Evolutionary conservation across 2,888 invertebrate species (phyloP).

Genomic region (Petrophora chlorosata): DNA sequence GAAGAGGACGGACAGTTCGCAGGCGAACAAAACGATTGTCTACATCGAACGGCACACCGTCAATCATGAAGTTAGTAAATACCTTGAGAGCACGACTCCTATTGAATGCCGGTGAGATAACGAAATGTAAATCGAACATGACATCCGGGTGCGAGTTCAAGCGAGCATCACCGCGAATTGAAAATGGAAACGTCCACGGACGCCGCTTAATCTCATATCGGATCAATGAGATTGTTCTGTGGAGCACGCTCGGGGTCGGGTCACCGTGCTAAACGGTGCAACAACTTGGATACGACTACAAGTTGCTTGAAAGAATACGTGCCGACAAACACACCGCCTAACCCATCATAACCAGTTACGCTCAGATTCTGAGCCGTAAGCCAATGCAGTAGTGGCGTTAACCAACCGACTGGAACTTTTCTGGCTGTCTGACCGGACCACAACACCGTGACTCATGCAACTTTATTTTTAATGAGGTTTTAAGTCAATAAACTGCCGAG

Average conservation of each 20-base stretch:
- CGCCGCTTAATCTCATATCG: slow-evolving; percentile 71
- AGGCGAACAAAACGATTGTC: slow-evolving; percentile 16
- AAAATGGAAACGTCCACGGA: slow-evolving; percentile 74
- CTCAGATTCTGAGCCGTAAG: slow-evolving; percentile 45
- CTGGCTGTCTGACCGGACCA: slow-evolving; percentile 42
- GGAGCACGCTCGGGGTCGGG: slow-evolving; percentile 66
- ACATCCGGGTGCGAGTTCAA: slow-evolving; percentile 79
- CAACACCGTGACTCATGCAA: slow-evolving; percentile 58
- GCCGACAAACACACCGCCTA: slow-evolving; percentile 42
- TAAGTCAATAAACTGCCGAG: slow-evolving; percentile 58
- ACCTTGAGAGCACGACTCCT: slow-evolving; percentile 56
- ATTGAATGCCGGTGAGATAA: slow-evolving; percentile 64
- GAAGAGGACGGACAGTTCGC: slow-evolving; percentile 23
- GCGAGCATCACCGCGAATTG: slow-evolving; percentile 66
- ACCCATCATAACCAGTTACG: slow-evolving; percentile 42
- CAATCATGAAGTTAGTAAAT: slow-evolving; percentile 60
- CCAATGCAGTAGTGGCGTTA: slow-evolving; percentile 41
- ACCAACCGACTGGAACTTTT: slow-evolving; percentile 45
- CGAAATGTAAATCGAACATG: slow-evolving; percentile 72
- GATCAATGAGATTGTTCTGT: slow-evolving; percentile 70
- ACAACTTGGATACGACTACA: slow-evolving; percentile 54
- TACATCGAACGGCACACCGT: slow-evolving; percentile 41
- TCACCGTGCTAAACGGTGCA: slow-evolving; percentile 71
- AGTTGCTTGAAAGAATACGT: slow-evolving; percentile 52
- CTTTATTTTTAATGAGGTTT: slow-evolving; percentile 52